Percentiles rank a stretch among this genome's conserved stretches.
Evolutionary conservation across 2,888 invertebrate genomes (phyloP).

Genomic region (Hartigia nigra): DNA sequence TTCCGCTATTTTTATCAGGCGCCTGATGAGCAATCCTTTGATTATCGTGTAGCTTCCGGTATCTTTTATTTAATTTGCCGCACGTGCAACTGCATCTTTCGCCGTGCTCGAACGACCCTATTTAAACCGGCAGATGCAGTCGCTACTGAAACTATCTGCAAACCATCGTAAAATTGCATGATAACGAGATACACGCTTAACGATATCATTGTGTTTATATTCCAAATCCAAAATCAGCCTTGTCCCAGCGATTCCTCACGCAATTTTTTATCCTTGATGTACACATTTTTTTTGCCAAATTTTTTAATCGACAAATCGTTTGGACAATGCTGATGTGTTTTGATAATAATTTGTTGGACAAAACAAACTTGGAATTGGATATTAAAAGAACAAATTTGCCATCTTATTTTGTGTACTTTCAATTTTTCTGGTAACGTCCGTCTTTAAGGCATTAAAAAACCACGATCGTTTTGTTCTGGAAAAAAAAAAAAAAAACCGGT

Average conservation of each 20-base stretch:
- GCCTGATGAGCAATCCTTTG: background rate
- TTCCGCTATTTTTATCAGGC: background rate
- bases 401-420: background rate
- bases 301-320: background rate
- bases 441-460: no score
- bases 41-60: background rate
- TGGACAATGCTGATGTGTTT: background rate
- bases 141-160: background rate
- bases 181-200: background rate
- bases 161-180: background rate
- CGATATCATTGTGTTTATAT: background rate
- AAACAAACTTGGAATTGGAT: background rate
- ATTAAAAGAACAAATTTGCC: background rate
- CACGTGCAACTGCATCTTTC: background rate
- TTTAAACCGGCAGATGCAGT: background rate
- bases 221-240: background rate
- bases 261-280: no score
- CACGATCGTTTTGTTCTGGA: no score
- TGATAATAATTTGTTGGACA: background rate
- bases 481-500: no score
- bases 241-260: background rate
- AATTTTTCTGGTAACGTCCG: background rate
- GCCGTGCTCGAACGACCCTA: no score
- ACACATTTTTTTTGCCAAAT: background rate
- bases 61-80: background rate